A percentile compares a stretch with the other conserved stretches of the same genome.
These are phyloP conservation scores for Diplolepis rosae DNA, from an alignment of 2,888 invertebrate species.

Conservation along the genomic window DNA sequence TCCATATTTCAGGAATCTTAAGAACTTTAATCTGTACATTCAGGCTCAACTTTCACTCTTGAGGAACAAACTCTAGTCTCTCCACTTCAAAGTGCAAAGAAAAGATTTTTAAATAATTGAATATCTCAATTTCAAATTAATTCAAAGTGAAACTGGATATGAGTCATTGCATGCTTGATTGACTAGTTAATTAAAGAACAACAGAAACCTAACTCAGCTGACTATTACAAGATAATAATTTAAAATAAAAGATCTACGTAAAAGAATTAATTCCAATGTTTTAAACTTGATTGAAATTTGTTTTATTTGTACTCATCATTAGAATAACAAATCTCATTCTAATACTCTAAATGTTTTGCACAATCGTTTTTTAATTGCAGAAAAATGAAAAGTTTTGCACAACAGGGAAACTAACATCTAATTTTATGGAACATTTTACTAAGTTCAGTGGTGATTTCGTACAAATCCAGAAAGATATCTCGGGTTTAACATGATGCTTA, in stretches of 20 bases:
- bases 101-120: not conserved
- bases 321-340: slow-evolving; percentile 6
- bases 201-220: not conserved
- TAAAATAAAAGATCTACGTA: too few relatives aligned
- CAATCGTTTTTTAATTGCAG: slow-evolving; percentile 14
- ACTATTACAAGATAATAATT: too few relatives aligned
- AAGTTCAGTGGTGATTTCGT: slow-evolving; percentile 19
- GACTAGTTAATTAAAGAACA: not conserved
- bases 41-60: slow-evolving; percentile 21
- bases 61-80: not conserved
- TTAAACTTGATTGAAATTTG: too few relatives aligned
- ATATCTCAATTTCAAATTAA: not conserved
- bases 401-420: slow-evolving; percentile 15
- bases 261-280: too few relatives aligned
- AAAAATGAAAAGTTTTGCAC: slow-evolving; percentile 3
- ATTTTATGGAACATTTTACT: slow-evolving; percentile 21
- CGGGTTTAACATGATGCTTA: not conserved
- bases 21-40: not conserved
- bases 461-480: slow-evolving; percentile 24
- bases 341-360: not conserved
- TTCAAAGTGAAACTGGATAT: not conserved
- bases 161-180: not conserved
- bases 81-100: not conserved
- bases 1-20: slow-evolving; percentile 16
- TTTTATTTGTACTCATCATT: too few relatives aligned